phyloP scores from a whole-genome alignment of 2,797 vertebrate genomes.

The Poecilia wingei region DNA sequence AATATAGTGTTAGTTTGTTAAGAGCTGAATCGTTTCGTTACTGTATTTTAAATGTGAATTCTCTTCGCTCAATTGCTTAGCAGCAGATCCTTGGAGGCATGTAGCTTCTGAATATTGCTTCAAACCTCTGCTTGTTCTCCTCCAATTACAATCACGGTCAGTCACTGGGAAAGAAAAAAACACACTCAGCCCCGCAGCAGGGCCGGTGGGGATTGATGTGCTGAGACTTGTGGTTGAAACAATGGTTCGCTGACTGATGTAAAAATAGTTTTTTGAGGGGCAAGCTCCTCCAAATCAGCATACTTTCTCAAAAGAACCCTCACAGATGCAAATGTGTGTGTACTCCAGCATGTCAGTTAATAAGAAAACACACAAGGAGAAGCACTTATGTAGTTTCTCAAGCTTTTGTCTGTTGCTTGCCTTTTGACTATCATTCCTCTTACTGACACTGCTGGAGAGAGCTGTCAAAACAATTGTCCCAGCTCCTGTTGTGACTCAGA shows the following conservation, averaged over 20 bases:
- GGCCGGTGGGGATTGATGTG: slow-evolving; percentile 65
- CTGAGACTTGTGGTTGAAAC: slow-evolving; percentile 76
- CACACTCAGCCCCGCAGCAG: slow-evolving; percentile 54
- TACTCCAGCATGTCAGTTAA: slow-evolving; percentile 13
- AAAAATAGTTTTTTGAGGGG: slow-evolving; percentile 71
- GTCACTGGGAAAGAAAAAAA: slow-evolving; percentile 68
- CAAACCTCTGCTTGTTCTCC: slow-evolving; percentile 69
- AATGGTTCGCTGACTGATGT: slow-evolving; percentile 69
- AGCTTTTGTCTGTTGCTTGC: slow-evolving; percentile 51
- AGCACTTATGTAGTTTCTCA: slow-evolving; percentile 9
- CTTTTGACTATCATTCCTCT: slow-evolving; percentile 69
- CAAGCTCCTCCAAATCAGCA: slow-evolving; percentile 56
- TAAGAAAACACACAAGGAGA: slow-evolving; percentile 13
- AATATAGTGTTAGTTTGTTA: slow-evolving; percentile 17
- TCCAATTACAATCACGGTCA: slow-evolving; percentile 75
- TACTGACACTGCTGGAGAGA: slow-evolving; percentile 71
- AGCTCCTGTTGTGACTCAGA: slow-evolving; percentile 72
- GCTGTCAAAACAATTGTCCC: slow-evolving; percentile 81
- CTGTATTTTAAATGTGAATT: slow-evolving; percentile 40
- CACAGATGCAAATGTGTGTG: slow-evolving; percentile 26
- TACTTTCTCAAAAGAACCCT: slow-evolving; percentile 63
- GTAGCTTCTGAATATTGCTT: slow-evolving; percentile 63
- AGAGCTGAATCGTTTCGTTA: slow-evolving; percentile 9
- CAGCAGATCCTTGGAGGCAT: slow-evolving; percentile 47
- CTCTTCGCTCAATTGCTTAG: slow-evolving; percentile 37